Percentiles rank a stretch among this genome's conserved stretches.
Evolutionary conservation across 2,888 invertebrate species (phyloP).

Genomic region (Catonia carolina): DNA sequence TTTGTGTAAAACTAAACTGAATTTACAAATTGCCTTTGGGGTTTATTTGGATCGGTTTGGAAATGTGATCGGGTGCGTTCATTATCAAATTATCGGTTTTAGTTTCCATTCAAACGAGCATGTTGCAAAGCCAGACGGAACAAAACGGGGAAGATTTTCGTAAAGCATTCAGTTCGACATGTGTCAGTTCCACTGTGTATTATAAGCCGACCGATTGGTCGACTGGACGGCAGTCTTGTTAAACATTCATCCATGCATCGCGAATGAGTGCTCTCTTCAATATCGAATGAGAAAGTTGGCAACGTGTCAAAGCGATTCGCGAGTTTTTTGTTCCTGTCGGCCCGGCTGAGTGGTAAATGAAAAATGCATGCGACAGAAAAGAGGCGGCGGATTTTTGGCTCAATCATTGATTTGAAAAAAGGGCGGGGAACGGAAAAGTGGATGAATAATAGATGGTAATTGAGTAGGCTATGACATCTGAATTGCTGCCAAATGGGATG

Average conservation of each 20-base stretch:
- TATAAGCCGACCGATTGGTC: neutral
- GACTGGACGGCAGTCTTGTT: no score
- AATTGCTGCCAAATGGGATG: slow-evolving; percentile 9
- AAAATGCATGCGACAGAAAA: slow-evolving; percentile 19
- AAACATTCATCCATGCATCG: slow-evolving; percentile 1
- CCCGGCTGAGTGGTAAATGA: slow-evolving; percentile 14
- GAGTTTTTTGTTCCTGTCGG: slow-evolving; percentile 7
- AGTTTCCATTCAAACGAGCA: no score
- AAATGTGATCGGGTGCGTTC: no score
- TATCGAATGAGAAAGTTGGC: slow-evolving; percentile 2
- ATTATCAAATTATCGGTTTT: no score
- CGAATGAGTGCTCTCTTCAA: neutral
- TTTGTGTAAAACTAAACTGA: no score
- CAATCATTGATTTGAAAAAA: slow-evolving; percentile 19
- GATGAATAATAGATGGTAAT: slow-evolving; percentile 20
- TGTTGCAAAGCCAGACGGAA: no score
- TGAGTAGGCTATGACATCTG: slow-evolving; percentile 18
- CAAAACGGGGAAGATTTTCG: slow-evolving; percentile 1
- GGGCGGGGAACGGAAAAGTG: neutral
- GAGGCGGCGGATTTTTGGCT: slow-evolving; percentile 19
- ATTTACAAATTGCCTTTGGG: no score
- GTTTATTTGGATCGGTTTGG: no score
- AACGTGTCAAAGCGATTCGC: slow-evolving; percentile 5
- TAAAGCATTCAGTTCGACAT: neutral
- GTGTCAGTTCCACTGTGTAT: neutral